These are phyloP conservation scores for Esox niger DNA, from an alignment of 2,113 vertebrate genomes.

Conservation along the genomic window DNA sequence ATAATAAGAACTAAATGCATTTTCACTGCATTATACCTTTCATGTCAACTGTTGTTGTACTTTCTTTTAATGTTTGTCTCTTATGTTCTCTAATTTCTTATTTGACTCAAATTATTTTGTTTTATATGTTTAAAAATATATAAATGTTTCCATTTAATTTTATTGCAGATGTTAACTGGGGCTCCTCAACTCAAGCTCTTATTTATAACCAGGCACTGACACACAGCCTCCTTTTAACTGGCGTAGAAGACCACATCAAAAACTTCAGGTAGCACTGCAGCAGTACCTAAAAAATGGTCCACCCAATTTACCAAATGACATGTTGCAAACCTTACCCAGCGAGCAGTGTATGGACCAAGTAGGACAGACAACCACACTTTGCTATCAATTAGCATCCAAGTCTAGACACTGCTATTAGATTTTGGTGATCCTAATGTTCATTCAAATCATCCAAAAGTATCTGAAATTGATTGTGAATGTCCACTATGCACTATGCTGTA, in stretches of 20 bases:
- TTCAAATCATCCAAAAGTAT: too few species aligned
- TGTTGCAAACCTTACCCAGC: too few species aligned
- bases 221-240: constrained; percentile 87
- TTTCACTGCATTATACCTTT: neutral
- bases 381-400: too few species aligned
- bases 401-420: too few species aligned
- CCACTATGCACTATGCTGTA: neutral
- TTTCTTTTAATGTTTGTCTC: neutral
- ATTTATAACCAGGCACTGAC: constrained; percentile 93
- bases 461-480: too few species aligned
- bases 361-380: too few species aligned
- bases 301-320: too few species aligned
- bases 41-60: neutral
- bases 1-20: neutral
- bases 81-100: neutral
- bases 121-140: too few species aligned
- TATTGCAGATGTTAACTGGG: constrained; percentile 93
- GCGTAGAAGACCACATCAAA: constrained; percentile 94
- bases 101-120: neutral
- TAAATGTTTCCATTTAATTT: neutral
- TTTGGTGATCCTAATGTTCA: too few species aligned
- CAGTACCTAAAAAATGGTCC: neutral
- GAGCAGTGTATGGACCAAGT: too few species aligned
- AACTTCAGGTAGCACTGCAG: constrained; percentile 85
- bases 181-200: constrained; percentile 95